Conservation (phyloP, 2,113 vertebrate genomes). For the Poecile atricapillus region DNA sequence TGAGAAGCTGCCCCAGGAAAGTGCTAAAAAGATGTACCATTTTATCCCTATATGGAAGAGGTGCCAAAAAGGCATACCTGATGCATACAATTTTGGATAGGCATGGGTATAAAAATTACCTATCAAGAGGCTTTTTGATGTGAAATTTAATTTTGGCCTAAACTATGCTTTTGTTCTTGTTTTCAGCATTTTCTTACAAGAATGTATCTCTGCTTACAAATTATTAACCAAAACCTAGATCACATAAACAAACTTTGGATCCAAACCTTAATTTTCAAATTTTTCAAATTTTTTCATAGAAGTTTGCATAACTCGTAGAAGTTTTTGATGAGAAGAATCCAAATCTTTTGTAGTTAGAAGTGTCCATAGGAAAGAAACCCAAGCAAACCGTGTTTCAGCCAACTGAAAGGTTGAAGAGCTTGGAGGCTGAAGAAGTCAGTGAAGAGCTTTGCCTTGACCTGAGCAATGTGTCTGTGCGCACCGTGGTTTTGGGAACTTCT, state of each 20-base stretch:
- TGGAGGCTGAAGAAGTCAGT: neutral
- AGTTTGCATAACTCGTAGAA: neutral
- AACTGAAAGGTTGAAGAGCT: neutral
- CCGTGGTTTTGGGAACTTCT: neutral
- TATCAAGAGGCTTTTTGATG: neutral
- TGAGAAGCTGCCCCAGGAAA: neutral
- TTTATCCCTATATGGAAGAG: neutral
- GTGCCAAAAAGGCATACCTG: neutral
- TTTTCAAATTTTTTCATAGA: neutral
- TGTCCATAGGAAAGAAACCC: neutral
- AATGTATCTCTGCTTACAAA: neutral
- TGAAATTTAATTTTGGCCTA: neutral
- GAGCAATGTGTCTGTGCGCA: neutral
- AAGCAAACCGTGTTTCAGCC: neutral
- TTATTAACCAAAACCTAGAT: neutral
- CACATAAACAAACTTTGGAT: neutral
- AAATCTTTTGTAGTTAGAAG: neutral
- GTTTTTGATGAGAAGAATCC: neutral
- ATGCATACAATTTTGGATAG: neutral
- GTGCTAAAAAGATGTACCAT: neutral
- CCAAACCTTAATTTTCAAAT: neutral
- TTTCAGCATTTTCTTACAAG: neutral
- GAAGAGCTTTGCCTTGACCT: neutral
- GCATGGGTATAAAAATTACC: neutral
- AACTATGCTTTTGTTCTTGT: neutral